These are phyloP conservation scores for Chascanopsetta lugubris DNA, from an alignment of 2,113 vertebrate genomes.

Conservation along the genomic window DNA sequence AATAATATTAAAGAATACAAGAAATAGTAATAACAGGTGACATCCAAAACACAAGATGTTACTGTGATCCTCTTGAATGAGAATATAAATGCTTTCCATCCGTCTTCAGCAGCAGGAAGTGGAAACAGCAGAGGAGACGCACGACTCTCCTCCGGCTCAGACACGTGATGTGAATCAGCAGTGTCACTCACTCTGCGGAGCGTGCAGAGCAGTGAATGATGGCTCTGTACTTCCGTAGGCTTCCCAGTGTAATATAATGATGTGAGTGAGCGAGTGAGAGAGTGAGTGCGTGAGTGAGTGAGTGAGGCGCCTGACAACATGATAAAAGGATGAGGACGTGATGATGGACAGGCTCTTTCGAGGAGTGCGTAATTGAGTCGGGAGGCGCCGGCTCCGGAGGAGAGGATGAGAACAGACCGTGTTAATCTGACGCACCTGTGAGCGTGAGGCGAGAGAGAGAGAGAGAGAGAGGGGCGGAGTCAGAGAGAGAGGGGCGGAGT, in stretches of 20 bases:
- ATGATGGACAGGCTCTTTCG: slow-evolving; percentile 66
- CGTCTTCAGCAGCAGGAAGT: background rate
- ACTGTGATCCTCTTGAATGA: too few species aligned
- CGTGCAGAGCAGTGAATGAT: slow-evolving; percentile 48
- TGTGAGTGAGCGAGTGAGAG: slow-evolving; percentile 70
- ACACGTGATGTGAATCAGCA: slow-evolving; percentile 29
- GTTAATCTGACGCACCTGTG: slow-evolving; percentile 18
- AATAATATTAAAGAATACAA: too few species aligned
- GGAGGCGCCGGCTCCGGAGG: slow-evolving; percentile 22
- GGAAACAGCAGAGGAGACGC: background rate
- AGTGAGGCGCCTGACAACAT: slow-evolving; percentile 68
- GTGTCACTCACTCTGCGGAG: slow-evolving; percentile 39
- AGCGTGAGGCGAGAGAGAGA: too few species aligned
- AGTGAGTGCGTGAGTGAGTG: slow-evolving; percentile 69
- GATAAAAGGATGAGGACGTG: slow-evolving; percentile 61
- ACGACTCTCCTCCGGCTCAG: slow-evolving; percentile 22
- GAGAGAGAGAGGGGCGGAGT: too few species aligned
- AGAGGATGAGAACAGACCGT: slow-evolving; percentile 33
- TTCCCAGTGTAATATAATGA: slow-evolving; percentile 62
- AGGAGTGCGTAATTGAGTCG: slow-evolving; percentile 58
- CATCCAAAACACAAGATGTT: too few species aligned
- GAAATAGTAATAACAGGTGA: too few species aligned
- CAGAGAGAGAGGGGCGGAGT: too few species aligned
- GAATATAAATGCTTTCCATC: background rate
- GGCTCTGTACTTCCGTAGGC: slow-evolving; percentile 58